Conservation (phyloP, 2,797 vertebrate species). For the Betta splendens region DNA sequence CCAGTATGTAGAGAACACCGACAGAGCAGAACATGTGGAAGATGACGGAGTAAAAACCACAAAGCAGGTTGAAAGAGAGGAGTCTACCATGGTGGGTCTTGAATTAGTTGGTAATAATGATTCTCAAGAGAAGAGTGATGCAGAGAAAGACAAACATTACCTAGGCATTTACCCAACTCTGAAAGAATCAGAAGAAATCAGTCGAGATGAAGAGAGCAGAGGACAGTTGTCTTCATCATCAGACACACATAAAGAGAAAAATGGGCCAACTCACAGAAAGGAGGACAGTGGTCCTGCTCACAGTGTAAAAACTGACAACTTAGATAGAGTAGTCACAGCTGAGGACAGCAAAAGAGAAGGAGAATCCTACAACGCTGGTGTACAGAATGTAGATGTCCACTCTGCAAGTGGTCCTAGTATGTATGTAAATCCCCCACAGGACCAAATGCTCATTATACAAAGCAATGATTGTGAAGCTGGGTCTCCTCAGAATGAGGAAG, state of each 20-base stretch:
- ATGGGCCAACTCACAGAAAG: slow-evolving; percentile 1
- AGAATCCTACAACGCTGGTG: background rate
- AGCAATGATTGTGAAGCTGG: background rate
- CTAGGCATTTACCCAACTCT: background rate
- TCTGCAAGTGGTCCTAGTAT: background rate
- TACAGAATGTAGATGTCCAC: background rate
- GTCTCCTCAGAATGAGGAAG: background rate
- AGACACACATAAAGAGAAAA: background rate
- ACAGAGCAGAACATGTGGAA: background rate
- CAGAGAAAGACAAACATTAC: background rate
- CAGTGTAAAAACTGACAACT: background rate
- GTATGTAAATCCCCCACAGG: slow-evolving; percentile 14
- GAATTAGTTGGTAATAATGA: background rate
- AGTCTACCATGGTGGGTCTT: background rate
- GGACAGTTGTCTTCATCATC: background rate
- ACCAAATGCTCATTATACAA: background rate
- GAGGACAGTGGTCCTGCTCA: slow-evolving; percentile 1
- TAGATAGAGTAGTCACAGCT: background rate
- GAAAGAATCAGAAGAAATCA: slow-evolving; percentile 3
- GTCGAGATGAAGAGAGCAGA: background rate
- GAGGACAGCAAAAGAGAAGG: slow-evolving; percentile 12
- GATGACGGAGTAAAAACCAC: background rate
- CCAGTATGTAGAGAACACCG: background rate
- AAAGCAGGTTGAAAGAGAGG: background rate
- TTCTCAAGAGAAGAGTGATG: background rate